Conservation (phyloP, 1,140 invertebrate genomes). For the Drosophila bipectinata region DNA sequence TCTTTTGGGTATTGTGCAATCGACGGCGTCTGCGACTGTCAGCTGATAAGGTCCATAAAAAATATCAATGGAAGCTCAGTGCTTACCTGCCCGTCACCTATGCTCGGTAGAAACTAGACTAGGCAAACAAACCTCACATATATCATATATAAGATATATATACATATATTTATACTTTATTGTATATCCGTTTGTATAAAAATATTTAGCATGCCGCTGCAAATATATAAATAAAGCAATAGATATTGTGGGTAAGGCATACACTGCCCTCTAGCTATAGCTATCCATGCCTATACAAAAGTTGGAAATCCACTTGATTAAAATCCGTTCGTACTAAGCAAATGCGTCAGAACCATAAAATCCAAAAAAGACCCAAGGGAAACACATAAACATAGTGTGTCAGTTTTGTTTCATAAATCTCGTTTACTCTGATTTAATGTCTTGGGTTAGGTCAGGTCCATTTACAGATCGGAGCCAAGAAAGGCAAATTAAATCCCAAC, state of each 20-base stretch:
- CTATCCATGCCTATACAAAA: neutral
- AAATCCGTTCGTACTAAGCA: constrained; percentile 1
- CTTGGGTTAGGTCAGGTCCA: constrained; percentile 19
- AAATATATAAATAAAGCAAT: constrained; percentile 29
- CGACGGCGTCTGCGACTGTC: neutral
- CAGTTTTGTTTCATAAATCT: constrained; percentile 31
- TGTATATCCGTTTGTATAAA: constrained; percentile 24
- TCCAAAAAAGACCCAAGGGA: constrained; percentile 1
- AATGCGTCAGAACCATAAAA: constrained; percentile 39
- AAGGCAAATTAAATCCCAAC: constrained; percentile 21
- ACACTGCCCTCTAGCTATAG: neutral
- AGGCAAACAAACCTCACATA: constrained; percentile 19
- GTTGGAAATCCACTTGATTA: constrained; percentile 50
- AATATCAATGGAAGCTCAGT: constrained; percentile 40
- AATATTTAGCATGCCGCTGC: constrained; percentile 52
- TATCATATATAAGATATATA: constrained; percentile 4
- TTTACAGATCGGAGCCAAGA: constrained; percentile 6
- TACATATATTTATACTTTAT: neutral
- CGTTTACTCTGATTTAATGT: constrained; percentile 15
- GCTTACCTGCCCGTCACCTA: neutral
- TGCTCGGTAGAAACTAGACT: constrained; percentile 4
- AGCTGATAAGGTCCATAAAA: constrained; percentile 39
- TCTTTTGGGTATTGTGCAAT: constrained; percentile 10
- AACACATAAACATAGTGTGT: constrained; percentile 14
- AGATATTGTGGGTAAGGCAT: constrained; percentile 14